Evolutionary conservation across 2,888 invertebrate genomes (phyloP), one percentile per base, ranked within the genome.

Genomic region (Eucera pruinosa): DNA sequence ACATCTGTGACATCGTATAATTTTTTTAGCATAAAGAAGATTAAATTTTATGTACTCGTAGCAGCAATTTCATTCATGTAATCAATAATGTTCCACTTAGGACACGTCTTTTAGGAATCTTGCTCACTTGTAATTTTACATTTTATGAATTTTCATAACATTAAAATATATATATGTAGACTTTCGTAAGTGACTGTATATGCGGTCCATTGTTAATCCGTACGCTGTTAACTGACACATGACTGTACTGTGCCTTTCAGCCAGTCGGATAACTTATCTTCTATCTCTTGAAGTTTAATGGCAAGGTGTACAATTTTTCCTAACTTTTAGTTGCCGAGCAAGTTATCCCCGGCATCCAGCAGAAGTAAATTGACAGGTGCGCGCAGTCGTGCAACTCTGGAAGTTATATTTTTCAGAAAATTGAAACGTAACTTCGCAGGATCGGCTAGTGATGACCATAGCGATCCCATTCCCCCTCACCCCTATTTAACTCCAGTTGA

Each of bases 351-450:
- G 39, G 13, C 23, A 20, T 7, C 45, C 7, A n/a, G 52, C 45
- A 13, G 36, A 64, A 33, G 48, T 54, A 47, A 54, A 69, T 45
- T n/a, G 52, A 48, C 47, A 45, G 3, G 36, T 47, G 48, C 7
- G 9, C 36, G 18, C 20, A 20, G 13, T n/a, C 27, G 48, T 20
- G 41, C 60, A 20, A 71, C 55, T 71, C 23, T 5, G 48, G 23
- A 71, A 57, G 68, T 67, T 41, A 68, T 68, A 71, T 71, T 67
- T 57, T 68, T 50, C 70, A 41, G 57, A 68, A 71, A 71, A 71
- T 67, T 57, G 57, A 57, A 71, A 71, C 41, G 48, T 23, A 71
- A 65, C 54, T 70, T 47, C n/a, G 15, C n/a, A n/a, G 39, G 39
- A 57, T 57, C 39, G 57, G 23, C n/a, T 41, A n/a, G n/a, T n/a